Evolutionary conservation across 2,797 vertebrate species (phyloP), one percentile per base, ranked within the genome.

Genomic region (Xenops minutus): DNA sequence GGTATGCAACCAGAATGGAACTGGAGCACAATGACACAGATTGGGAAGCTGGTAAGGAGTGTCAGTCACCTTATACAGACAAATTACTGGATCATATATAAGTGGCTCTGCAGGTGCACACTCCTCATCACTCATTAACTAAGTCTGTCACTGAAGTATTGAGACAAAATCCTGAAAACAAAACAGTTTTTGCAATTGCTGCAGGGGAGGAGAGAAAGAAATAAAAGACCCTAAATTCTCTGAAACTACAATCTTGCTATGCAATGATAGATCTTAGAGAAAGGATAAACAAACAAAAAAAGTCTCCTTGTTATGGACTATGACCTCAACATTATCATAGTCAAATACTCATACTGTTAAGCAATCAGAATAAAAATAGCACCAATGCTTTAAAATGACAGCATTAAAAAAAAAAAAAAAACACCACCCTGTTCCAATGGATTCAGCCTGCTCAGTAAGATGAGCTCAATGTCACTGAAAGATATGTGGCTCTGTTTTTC

Each of bases 1-100:
- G 2, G 1, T 36, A 21, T 20, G 9, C 14, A 69, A 85, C 29
- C 27, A 49, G 34, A 87, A 85, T 63, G 55, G 56, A 78, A 78
- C 37, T 52, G 41, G 18, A 44, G 17, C 1, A 0, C 5, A 14
- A 52, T 4, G 6, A 29, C 6, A 59, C 2, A 36, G 49, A 51
- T 59, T 39, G 34, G 43, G 43, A 74, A 69, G 74, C 14, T 43
- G 26, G 29, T 46, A 67, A 85, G 44, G 55, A n/a, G 14, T 29
- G 29, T 24, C 74, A 69, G 39, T 59, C 61, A 59, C 64, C 61
- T 73, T 15, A 62, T 4, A 34, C 37, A 80, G 51, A 52, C 36
- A 76, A 43, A 73, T 39, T n/a, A 69, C 17, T 73, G 55, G 24
- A 66, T 67, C 37, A 32, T 29, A 63, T 4, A 17, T 7, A 78